These are phyloP conservation scores for Morone chrysops DNA, from an alignment of 2,113 vertebrate species.

Conservation along the genomic window DNA sequence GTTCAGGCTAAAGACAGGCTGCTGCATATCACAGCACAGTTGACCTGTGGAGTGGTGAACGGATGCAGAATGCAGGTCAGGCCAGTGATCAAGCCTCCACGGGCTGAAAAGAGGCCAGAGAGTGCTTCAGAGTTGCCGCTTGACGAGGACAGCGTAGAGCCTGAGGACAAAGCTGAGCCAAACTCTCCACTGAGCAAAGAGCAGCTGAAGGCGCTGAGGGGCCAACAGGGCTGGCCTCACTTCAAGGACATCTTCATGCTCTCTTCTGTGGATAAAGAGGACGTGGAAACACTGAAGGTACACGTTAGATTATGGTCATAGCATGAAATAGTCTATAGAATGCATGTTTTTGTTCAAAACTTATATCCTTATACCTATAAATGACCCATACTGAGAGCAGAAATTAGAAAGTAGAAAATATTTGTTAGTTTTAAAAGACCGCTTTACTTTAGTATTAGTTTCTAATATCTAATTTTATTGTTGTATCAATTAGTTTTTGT, in stretches of 20 bases:
- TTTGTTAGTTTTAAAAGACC: not conserved
- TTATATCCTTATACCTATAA: not conserved
- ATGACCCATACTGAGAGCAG: too few relatives aligned
- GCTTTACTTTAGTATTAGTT: not conserved
- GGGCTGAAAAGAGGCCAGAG: conserved; percentile 46
- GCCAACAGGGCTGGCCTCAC: conserved; percentile 87
- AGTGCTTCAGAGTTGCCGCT: not conserved
- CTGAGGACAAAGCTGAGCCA: not conserved
- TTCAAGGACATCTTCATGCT: conserved; percentile 98
- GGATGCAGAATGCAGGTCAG: conserved; percentile 79
- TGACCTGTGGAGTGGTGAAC: conserved; percentile 91
- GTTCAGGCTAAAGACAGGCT: conserved; percentile 88
- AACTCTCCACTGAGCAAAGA: conserved; percentile 64
- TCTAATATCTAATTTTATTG: not conserved
- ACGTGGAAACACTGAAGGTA: conserved; percentile 93
- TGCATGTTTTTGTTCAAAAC: not conserved
- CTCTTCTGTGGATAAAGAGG: conserved; percentile 87
- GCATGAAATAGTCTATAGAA: not conserved
- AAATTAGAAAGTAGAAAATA: not conserved
- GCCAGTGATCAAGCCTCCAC: conserved; percentile 49
- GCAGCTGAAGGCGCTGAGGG: conserved; percentile 62
- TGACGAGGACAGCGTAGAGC: not conserved
- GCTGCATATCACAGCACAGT: conserved; percentile 83
- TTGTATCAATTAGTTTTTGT: not conserved
- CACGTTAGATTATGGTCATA: not conserved